Evolutionary conservation across 2,888 invertebrate species (phyloP), one percentile per base, ranked within the genome.

Genomic region (Callinectes sapidus): DNA sequence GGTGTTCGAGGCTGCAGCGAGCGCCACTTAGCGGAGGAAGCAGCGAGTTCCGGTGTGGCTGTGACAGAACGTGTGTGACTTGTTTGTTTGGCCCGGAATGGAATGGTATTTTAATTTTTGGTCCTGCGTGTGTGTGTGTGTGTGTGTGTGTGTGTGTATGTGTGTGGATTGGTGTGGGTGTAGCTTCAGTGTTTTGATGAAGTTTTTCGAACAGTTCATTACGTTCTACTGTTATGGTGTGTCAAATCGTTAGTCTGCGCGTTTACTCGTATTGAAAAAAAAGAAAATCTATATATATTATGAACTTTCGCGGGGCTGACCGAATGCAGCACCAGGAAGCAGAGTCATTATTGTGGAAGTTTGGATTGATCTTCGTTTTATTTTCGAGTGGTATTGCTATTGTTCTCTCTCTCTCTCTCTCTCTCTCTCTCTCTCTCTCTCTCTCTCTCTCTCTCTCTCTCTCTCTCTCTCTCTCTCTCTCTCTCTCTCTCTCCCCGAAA

Each of bases 31-130:
- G 61, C 16, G 18, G 61, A 61, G 61, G 61, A 61, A 18, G 61
- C 23, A 18, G 23, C 61, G 18, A 23, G 71, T 71, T 18, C 23
- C 23, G 16, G 71, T 71, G 71, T 71, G 71, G 16, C 23, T 28
- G 71, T 71, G 71, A 48, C 10, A 2, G 87, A n/a, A 42, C n/a
- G 87, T n/a, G 42, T 42, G 48, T 48, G 87, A 48, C 48, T 87
- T 48, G 87, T 87, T 48, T 87, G 87, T 87, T 32, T 86, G 39
- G 32, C 35, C 32, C 35, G 32, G 86, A 35, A 35, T 86, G 86
- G 8, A 35, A 35, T 10, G 8, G 86, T 86, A 35, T 35, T 16
- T 35, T 1, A 39, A 23, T 87, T 16, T 61, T 16, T 61, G 61
- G n/a, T n/a, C 23, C 18, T 10, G 61, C n/a, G n/a, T n/a, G 28